Conservation (phyloP, 2,113 vertebrate genomes). For the Eubucco bourcierii region DNA sequence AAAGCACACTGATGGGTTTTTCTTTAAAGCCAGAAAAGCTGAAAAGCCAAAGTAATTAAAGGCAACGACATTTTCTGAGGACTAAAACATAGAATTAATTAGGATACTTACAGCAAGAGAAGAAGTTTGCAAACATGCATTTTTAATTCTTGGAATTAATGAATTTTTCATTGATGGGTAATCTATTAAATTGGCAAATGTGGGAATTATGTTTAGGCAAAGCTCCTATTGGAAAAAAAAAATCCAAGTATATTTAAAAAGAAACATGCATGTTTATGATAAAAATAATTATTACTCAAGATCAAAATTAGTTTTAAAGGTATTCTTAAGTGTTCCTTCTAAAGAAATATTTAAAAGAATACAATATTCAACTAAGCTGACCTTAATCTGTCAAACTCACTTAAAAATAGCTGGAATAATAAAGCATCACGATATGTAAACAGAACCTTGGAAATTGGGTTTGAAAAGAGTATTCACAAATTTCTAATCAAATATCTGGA, state of each 20-base stretch:
- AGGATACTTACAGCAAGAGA: constrained; percentile 92
- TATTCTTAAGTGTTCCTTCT: neutral
- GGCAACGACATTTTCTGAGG: neutral
- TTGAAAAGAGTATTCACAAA: neutral
- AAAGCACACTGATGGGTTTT: neutral
- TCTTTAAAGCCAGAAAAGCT: neutral
- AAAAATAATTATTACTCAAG: neutral
- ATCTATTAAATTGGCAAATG: constrained; percentile 97
- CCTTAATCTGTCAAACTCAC: neutral
- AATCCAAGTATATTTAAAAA: neutral
- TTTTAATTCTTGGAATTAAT: constrained; percentile 96
- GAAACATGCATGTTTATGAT: neutral
- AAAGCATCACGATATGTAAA: neutral
- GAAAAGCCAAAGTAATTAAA: neutral
- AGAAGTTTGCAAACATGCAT: constrained; percentile 94
- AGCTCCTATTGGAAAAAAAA: constrained; percentile 84
- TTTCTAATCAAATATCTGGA: neutral
- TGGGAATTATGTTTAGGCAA: constrained; percentile 98
- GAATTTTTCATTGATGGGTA: constrained; percentile 99
- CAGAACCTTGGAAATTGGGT: neutral
- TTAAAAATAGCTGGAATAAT: neutral
- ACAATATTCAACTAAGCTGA: neutral
- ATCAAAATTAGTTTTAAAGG: neutral
- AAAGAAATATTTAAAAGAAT: neutral
- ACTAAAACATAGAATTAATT: neutral